Conservation (phyloP, 2,113 vertebrate species). For the Danionella cerebrum region DNA sequence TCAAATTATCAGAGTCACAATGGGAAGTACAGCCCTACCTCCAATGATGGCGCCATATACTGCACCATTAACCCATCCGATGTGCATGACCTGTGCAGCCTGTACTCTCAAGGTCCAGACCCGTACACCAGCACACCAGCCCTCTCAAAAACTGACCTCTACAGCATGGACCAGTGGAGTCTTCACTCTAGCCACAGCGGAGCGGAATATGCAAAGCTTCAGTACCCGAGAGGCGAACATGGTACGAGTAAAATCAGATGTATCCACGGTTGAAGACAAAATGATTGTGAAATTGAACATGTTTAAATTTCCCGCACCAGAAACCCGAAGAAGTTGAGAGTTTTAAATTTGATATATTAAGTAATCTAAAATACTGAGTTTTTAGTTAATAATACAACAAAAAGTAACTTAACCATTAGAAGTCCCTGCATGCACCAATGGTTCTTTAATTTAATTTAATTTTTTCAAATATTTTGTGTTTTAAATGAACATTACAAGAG, state of each 20-base stretch:
- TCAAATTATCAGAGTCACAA: constrained; percentile 77
- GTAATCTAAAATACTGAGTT: too few species aligned
- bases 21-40: constrained; percentile 64
- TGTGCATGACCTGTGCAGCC: constrained; percentile 67
- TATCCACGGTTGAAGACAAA: too few species aligned
- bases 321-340: too few species aligned
- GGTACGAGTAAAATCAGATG: constrained; percentile 49
- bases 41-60: constrained; percentile 81
- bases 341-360: too few species aligned
- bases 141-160: constrained; percentile 60
- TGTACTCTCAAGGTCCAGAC: constrained; percentile 59
- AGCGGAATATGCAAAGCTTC: constrained; percentile 65
- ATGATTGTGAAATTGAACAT: too few species aligned
- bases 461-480: too few species aligned
- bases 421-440: too few species aligned
- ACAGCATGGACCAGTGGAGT: constrained; percentile 59
- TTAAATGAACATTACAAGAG: too few species aligned
- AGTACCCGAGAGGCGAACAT: constrained; percentile 45
- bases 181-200: constrained; percentile 59
- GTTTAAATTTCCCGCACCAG: too few species aligned
- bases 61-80: constrained; percentile 78
- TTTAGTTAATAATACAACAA: too few species aligned
- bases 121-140: constrained; percentile 63
- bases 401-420: too few species aligned
- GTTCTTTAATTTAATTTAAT: too few species aligned